Evolutionary conservation across 64 coral and sea anemone genomes (phyloP).

Genomic region (Montipora cactus): DNA sequence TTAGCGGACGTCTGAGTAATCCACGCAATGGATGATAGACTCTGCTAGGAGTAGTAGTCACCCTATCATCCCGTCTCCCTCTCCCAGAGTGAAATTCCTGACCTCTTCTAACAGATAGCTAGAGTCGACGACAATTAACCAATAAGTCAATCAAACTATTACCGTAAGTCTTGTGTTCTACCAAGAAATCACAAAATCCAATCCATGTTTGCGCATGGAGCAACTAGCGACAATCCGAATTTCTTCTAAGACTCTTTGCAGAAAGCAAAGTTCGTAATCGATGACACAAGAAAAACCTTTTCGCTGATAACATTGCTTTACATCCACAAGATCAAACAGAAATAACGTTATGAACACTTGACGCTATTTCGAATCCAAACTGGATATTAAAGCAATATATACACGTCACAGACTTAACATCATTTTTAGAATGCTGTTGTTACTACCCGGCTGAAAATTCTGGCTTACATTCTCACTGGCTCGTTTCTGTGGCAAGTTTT

Average conservation of each 20-base stretch:
- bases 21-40: neutral
- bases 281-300: too few relatives aligned
- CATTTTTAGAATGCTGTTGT: slow-evolving; percentile 44
- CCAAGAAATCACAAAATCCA: too few relatives aligned
- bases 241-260: too few relatives aligned
- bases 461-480: neutral
- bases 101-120: neutral
- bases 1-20: neutral
- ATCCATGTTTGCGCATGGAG: too few relatives aligned
- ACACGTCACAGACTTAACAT: neutral
- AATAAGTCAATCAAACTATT: too few relatives aligned
- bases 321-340: neutral
- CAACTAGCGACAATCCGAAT: too few relatives aligned
- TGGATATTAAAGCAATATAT: neutral
- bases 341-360: too few relatives aligned
- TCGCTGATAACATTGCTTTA: neutral
- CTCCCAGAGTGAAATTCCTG: neutral
- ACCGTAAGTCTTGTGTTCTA: too few relatives aligned
- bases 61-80: neutral
- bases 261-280: too few relatives aligned
- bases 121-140: too few relatives aligned
- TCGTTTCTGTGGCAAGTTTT: neutral
- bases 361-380: neutral
- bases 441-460: neutral
- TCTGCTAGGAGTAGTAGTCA: too few relatives aligned